Evolutionary conservation across 2,888 invertebrate genomes (phyloP).

Genomic region (Galerucella nymphaeae): DNA sequence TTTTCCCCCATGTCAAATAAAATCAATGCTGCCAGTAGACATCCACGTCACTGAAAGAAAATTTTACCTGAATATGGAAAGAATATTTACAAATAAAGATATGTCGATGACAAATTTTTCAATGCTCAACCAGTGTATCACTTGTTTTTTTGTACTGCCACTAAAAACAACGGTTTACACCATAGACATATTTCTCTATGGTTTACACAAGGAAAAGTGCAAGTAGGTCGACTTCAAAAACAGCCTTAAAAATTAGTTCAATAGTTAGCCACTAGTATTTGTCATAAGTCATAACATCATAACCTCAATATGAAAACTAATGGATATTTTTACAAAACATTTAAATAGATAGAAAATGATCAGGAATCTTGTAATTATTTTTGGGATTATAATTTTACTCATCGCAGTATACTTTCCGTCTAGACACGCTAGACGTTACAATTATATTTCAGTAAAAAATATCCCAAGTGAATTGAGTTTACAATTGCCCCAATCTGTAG

Average conservation of each 20-base stretch:
- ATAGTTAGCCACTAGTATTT: background rate
- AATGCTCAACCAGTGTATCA: background rate
- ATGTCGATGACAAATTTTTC: too few species aligned
- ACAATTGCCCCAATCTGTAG: slow-evolving; percentile 36
- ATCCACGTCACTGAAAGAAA: background rate
- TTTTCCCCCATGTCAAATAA: slow-evolving; percentile 31
- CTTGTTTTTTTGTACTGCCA: background rate
- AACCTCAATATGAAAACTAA: slow-evolving; percentile 10
- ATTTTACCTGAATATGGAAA: too few species aligned
- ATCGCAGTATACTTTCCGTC: slow-evolving; percentile 59
- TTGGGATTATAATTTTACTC: slow-evolving; percentile 47
- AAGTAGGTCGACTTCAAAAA: background rate
- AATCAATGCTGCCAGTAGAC: background rate
- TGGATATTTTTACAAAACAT: background rate
- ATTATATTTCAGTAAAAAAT: slow-evolving; percentile 54
- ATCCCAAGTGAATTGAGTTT: slow-evolving; percentile 54
- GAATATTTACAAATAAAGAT: too few species aligned
- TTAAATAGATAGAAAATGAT: slow-evolving; percentile 44
- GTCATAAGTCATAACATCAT: slow-evolving; percentile 4
- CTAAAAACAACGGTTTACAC: background rate
- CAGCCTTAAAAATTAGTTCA: background rate
- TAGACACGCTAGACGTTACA: slow-evolving; percentile 60
- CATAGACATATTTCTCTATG: too few species aligned
- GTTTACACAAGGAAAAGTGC: too few species aligned
- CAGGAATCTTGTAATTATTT: slow-evolving; percentile 45